Evolutionary conservation across 2,797 vertebrate genomes (phyloP).

Genomic region (Knipowitschia caucasica): DNA sequence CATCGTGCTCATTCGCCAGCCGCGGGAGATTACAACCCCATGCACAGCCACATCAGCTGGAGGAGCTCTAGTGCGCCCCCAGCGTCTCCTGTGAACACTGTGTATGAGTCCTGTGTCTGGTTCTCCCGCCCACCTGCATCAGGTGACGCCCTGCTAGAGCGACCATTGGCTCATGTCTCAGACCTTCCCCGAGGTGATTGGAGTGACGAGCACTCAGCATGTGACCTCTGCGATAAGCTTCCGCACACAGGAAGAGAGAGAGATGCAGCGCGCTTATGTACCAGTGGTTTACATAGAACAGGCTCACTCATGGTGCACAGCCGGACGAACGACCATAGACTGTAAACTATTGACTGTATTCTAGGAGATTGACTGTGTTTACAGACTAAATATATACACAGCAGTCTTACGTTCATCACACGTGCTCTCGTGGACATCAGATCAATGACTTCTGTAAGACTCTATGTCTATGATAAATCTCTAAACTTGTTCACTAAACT

Average conservation of each 20-base stretch:
- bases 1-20: constrained; percentile 70
- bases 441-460: too few species aligned
- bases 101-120: constrained; percentile 63
- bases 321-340: too few species aligned
- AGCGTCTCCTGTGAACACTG: constrained; percentile 47
- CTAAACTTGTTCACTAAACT: too few species aligned
- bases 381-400: too few species aligned
- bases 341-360: too few species aligned
- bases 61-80: background rate
- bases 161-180: constrained; percentile 81
- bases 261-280: fast-evolving
- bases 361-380: too few species aligned
- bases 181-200: constrained; percentile 80
- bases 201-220: constrained; percentile 80
- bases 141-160: constrained; percentile 81
- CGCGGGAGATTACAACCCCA: constrained; percentile 78
- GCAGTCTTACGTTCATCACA: too few species aligned
- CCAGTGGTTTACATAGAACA: fast-evolving
- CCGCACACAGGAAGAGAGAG: constrained; percentile 25
- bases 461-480: too few species aligned
- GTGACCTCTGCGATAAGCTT: constrained; percentile 82
- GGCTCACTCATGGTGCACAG: constrained; percentile 5
- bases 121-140: constrained; percentile 83
- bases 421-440: too few species aligned
- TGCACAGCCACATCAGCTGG: constrained; percentile 43